Evolutionary conservation across 2,797 vertebrate species (phyloP).

Genomic region (Cryptoblepharus egeriae): DNA sequence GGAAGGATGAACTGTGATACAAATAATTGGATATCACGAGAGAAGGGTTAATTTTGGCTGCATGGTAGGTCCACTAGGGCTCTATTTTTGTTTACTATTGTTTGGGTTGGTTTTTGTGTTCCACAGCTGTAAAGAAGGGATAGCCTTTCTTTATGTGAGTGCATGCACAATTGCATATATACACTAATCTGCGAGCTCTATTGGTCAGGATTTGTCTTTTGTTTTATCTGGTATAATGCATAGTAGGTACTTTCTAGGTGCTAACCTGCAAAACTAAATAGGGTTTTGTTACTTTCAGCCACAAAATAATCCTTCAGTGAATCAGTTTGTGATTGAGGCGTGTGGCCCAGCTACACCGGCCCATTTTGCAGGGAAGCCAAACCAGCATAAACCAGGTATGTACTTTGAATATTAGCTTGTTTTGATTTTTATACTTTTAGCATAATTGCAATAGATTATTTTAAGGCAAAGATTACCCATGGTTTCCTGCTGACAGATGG

Average conservation of each 20-base stretch:
- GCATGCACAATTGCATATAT: too few species aligned
- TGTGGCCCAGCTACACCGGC: slow-evolving; percentile 46
- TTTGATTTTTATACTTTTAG: neutral
- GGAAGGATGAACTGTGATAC: too few species aligned
- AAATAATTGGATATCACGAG: neutral
- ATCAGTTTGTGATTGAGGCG: slow-evolving; percentile 72
- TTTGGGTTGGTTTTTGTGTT: neutral
- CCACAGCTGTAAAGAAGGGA: neutral
- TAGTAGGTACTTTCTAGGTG: neutral
- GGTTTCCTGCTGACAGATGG: neutral
- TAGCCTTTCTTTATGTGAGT: too few species aligned
- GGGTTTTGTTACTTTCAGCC: slow-evolving; percentile 70
- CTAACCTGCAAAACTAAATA: slow-evolving; percentile 16
- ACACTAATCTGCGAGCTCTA: neutral
- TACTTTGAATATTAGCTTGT: neutral
- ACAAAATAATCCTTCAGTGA: slow-evolving; percentile 75
- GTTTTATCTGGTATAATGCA: neutral
- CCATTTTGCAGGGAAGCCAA: slow-evolving; percentile 61
- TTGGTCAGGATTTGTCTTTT: neutral
- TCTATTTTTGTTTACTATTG: too few species aligned
- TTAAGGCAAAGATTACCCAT: neutral
- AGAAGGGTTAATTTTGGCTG: neutral
- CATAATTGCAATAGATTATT: slow-evolving; percentile 23
- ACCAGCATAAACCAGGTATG: slow-evolving; percentile 72
- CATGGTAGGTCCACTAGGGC: neutral